phyloP scores from a whole-genome alignment of 2,113 vertebrate species.

The western clawed frog (Xenopus tropicalis) region UCB_Xtro_10.0 CM004449.2:36889501-36890000 shows the following conservation, averaged over 20 bases:
- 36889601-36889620: no score
- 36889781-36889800: slow-evolving; percentile 30
- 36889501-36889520: no score
- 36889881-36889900: slow-evolving; percentile 17
- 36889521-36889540: no score
- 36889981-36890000: neutral
- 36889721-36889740: no score
- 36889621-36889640: no score
- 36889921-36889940: neutral
- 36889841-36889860: slow-evolving; percentile 21
- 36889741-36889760: slow-evolving; percentile 3
- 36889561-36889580: no score
- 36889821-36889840: slow-evolving; percentile 20
- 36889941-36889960: neutral
- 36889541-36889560: no score
- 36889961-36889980: neutral
- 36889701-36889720: no score
- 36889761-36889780: slow-evolving; percentile 38
- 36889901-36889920: slow-evolving; percentile 18
- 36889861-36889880: slow-evolving; percentile 20
- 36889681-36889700: no score
- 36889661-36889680: no score
- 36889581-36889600: no score
- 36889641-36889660: no score
- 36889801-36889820: slow-evolving; percentile 29